Base-by-base conservation (phyloP, 2,113 vertebrate species). In the Anolis sagrei region DNA sequence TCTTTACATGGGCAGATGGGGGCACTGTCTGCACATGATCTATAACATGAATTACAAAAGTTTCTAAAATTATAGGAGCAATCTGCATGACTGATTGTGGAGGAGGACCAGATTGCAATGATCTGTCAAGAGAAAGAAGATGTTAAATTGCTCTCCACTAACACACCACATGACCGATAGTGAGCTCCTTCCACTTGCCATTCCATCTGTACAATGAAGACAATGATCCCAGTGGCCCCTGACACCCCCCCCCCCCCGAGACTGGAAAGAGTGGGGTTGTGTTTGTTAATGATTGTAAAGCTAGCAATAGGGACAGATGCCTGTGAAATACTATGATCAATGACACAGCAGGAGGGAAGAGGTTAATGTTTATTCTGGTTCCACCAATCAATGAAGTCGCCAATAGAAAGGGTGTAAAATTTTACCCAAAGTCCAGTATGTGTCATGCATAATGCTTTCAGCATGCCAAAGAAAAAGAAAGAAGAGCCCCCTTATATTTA, bases 141-240 rank as follows among this genome's bases (percentile, higher is more conserved):
- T 49, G 36, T 58, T 76, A 83, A 32, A 64, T 66, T 48, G 58
- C 58, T 76, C 72, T 64, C 32, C 21, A 48, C 36, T 32, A 83
- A 76, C n/a, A 49, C 54, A 66, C 39, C 18, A 29, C 48, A 51
- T 76, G 69, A 74, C 25, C 27, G 66, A 11, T 25, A 49, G 23
- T 8, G n/a, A 66, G 14, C n/a, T 27, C 13, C 32, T 66, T 75
- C 70, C 61, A 48, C 39, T 74, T 36, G 72, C 13, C 21, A 80
- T 79, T 58, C 78, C 48, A 68, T 29, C 78, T 66, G 48, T 27
- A 76, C 70, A 61, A 79, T 72, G 51, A 23, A 54, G 11, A 77
- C 51, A 84, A 77, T 76, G 64, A 70, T 44, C 19, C 39, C 3
- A 34, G 19, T 64, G 72, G 82, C 51, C 72, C 76, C 36, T 83